Evolutionary conservation across 2,113 vertebrate genomes (phyloP), one percentile per base, ranked within the genome.

Genomic region (Ceuthmochares aereus): DNA sequence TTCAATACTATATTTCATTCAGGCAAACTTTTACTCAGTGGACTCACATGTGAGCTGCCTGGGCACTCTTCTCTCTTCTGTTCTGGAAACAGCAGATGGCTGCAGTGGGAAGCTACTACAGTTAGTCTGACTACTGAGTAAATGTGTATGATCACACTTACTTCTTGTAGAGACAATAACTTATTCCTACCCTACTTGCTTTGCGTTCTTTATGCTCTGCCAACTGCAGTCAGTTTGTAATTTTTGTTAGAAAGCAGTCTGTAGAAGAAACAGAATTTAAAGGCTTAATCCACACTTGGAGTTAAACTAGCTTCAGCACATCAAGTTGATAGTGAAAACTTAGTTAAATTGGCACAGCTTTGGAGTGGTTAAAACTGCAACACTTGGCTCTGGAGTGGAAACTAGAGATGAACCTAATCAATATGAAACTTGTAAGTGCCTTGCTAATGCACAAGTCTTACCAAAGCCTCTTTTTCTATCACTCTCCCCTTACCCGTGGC

Each of bases 81-180:
- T 80, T 34, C 62, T 69, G 70, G 75, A 96, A 88, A 90, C 9
- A 4, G 86, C 96, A 96, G 95, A 96, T 97, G 96, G 94, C 72
- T 96, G 67, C 92, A 92, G 90, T 94, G 92, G 95, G 94, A 96
- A 97, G 95, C 51, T 90, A 92, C 95, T 92, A 73, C 90, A 93
- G 94, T 91, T 92, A 77, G 95, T 94, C 94, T 96, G 90, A 80
- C 94, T 97, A 69, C 67, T 76, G 90, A 80, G 90, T 83, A 86
- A 93, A 93, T 94, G 75, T 96, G 77, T 94, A 67, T 68, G 40
- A 36, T 94, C 85, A 88, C 82, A 76, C 67, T 82, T 75, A 55
- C 0, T 94, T 82, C 78, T 83, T 92, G 17, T 92, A 21, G 54
- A 93, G 96, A 90, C 92, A 94, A 85, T 96, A 88, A 92, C 79